phyloP scores from a whole-genome alignment of 2,113 vertebrate species.

The Chloropsis cyanopogon region DNA sequence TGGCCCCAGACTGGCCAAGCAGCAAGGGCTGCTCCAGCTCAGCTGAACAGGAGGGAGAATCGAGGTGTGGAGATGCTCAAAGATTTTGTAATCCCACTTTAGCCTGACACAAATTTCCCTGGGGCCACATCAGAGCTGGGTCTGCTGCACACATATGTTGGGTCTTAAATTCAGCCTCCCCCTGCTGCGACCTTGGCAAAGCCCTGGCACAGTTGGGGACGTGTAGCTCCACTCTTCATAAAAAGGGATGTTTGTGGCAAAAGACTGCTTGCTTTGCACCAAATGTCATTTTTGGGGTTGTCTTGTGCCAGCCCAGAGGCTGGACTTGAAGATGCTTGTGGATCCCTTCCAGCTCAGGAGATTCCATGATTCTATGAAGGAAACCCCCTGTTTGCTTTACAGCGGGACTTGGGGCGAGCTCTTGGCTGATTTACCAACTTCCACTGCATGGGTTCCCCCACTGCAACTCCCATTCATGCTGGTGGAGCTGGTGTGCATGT shows the following conservation, averaged over 20 bases:
- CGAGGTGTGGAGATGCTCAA: fast-evolving
- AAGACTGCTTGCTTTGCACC: background rate
- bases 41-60: background rate
- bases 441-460: background rate
- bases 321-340: fast-evolving
- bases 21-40: background rate
- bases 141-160: background rate
- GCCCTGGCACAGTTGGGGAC: fast-evolving
- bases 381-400: background rate
- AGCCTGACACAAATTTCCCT: background rate
- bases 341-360: background rate
- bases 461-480: fast-evolving
- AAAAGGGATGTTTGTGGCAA: background rate
- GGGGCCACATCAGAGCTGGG: background rate
- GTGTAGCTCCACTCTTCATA: fast-evolving
- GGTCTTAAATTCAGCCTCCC: background rate
- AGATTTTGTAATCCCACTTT: background rate
- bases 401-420: background rate
- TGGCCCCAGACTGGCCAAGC: background rate
- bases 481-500: background rate
- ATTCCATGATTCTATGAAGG: background rate
- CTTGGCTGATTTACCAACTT: background rate
- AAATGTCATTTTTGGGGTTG: background rate
- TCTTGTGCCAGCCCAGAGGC: background rate
- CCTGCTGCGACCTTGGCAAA: fast-evolving